Conservation (phyloP, 1,140 invertebrate species). For the Dreissena polymorpha region DNA sequence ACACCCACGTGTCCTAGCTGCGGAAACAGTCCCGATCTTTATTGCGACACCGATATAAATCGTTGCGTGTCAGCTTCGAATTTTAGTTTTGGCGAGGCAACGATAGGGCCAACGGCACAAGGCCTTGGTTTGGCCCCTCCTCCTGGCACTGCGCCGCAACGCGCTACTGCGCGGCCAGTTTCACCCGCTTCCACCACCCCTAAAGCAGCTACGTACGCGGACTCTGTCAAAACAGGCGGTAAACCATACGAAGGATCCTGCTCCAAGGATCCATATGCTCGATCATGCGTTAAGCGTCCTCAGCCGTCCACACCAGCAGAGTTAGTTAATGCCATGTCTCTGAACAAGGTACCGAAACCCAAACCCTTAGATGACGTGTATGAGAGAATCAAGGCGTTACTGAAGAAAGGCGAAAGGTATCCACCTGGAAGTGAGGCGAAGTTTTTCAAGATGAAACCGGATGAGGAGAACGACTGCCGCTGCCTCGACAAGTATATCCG, state of each 20-base stretch:
- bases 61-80: neutral
- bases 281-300: neutral
- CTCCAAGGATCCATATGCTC: neutral
- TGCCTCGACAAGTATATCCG: neutral
- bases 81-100: neutral
- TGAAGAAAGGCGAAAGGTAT: neutral
- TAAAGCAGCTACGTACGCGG: no score
- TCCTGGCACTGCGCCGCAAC: no score
- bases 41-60: neutral
- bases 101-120: neutral
- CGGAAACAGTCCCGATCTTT: conserved; percentile 5
- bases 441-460: conserved; percentile 12
- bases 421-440: conserved; percentile 1
- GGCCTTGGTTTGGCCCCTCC: no score
- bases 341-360: neutral
- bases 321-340: neutral
- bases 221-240: no score
- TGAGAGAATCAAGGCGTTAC: neutral
- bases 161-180: no score
- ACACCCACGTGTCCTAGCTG: conserved; percentile 19
- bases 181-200: no score
- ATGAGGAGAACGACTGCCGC: conserved; percentile 4
- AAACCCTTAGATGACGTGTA: neutral
- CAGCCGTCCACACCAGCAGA: conserved; percentile 4
- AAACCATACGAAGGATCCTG: neutral